A percentile compares a stretch with the other conserved stretches of the same genome.
Evolutionary conservation across 2,888 invertebrate species (phyloP).

Genomic region (Pedicia rivosa): DNA sequence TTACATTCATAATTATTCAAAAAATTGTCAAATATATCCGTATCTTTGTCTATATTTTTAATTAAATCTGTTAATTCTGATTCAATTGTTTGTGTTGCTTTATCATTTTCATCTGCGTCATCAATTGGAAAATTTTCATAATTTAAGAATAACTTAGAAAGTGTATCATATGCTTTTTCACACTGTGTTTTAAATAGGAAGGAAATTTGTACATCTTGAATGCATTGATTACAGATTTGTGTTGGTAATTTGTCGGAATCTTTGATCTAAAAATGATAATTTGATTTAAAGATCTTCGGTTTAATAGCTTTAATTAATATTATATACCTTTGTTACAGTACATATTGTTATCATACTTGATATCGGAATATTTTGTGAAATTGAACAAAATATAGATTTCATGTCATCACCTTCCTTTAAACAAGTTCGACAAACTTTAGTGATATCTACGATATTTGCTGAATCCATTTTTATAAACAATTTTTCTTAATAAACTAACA

Average conservation of each 20-base stretch:
- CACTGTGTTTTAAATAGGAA: constrained; percentile 25
- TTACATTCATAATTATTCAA: too few relatives aligned
- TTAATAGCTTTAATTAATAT: too few relatives aligned
- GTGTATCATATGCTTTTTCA: constrained; percentile 22
- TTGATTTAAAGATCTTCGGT: too few relatives aligned
- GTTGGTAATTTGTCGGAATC: constrained; percentile 28
- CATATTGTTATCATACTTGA: constrained; percentile 24
- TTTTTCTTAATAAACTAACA: too few relatives aligned
- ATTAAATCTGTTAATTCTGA: not conserved
- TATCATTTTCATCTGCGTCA: not conserved
- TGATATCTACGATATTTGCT: too few relatives aligned
- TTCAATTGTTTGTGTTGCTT: constrained; percentile 23
- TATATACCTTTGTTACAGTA: constrained; percentile 19
- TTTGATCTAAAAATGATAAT: constrained; percentile 22
- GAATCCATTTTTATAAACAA: too few relatives aligned
- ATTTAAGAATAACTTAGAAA: constrained; percentile 3
- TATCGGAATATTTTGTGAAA: constrained; percentile 12
- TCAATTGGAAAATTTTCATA: not conserved
- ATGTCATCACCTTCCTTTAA: constrained; percentile 12
- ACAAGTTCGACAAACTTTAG: constrained; percentile 27
- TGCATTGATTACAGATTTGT: constrained; percentile 24
- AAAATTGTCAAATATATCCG: too few relatives aligned
- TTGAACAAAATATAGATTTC: constrained; percentile 12
- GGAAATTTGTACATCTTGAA: constrained; percentile 21
- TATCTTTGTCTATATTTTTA: not conserved